These are phyloP conservation scores for Spea hammondii DNA, from an alignment of 2,797 vertebrate species.

Conservation along the genomic window DNA sequence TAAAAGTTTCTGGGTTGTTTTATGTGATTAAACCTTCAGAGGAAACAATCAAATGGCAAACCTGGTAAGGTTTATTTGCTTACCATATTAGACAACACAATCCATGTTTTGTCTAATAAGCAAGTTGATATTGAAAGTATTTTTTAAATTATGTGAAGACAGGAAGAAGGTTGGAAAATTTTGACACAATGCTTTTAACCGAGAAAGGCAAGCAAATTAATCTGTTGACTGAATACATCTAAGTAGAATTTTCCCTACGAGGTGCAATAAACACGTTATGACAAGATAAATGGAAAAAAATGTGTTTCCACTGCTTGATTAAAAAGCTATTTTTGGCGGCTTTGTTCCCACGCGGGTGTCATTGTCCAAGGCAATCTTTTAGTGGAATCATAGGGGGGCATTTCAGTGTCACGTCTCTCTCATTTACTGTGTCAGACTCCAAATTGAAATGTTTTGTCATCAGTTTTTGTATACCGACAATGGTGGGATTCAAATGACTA, in stretches of 20 bases:
- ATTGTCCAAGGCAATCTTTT: constrained; percentile 33
- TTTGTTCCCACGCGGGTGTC: constrained; percentile 10
- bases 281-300: constrained; percentile 36
- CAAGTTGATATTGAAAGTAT: no score
- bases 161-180: no score
- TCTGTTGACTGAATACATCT: constrained; percentile 2
- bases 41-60: no score
- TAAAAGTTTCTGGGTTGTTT: no score
- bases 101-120: no score
- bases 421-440: constrained; percentile 29
- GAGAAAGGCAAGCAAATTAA: no score
- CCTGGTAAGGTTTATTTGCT: no score
- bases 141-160: no score
- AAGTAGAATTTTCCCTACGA: constrained; percentile 27
- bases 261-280: constrained; percentile 5
- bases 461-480: constrained; percentile 42
- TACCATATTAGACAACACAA: no score
- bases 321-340: constrained; percentile 29
- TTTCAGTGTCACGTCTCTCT: constrained; percentile 30
- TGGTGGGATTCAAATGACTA: constrained; percentile 31
- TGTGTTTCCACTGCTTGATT: neutral
- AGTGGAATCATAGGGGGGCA: constrained; percentile 35
- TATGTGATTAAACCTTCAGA: no score
- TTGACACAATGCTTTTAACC: no score
- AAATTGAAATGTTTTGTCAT: constrained; percentile 47